These are phyloP conservation scores for Tuberolachnus salignus DNA, from an alignment of 2,888 invertebrate species.

Conservation along the genomic window DNA sequence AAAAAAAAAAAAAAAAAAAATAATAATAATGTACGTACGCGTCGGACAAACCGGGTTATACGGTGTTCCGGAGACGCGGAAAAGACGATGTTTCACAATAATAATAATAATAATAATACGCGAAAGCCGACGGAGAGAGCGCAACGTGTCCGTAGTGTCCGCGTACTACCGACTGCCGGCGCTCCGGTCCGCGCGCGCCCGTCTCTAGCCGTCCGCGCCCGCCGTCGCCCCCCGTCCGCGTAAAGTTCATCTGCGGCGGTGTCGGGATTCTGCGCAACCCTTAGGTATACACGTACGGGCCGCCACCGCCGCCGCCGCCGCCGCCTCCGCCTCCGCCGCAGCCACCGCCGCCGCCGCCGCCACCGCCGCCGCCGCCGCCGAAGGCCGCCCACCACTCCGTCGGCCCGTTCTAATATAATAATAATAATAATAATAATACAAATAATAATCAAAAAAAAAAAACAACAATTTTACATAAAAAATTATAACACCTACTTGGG, in stretches of 20 bases:
- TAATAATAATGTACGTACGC: too few species aligned
- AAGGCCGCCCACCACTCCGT: not conserved
- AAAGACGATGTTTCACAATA: too few species aligned
- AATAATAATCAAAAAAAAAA: too few species aligned
- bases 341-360: not conserved
- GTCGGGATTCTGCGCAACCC: slow-evolving; percentile 35
- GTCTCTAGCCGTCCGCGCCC: not conserved
- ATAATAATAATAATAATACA: not conserved
- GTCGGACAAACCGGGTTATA: too few species aligned
- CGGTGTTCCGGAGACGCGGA: not conserved
- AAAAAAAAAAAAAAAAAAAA: too few species aligned
- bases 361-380: not conserved
- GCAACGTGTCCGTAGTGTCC: slow-evolving; percentile 30
- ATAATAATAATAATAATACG: not conserved
- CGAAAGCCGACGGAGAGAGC: not conserved
- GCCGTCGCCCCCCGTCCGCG: not conserved
- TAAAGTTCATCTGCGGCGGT: slow-evolving; percentile 13
- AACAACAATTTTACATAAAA: too few species aligned
- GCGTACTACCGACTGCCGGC: slow-evolving; percentile 48
- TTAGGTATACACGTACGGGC: not conserved
- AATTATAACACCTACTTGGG: too few species aligned
- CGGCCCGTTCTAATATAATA: not conserved
- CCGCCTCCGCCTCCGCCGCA: not conserved
- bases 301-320: not conserved
- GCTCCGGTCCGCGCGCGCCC: not conserved